Evolutionary conservation across 1,140 invertebrate genomes (phyloP).

Genomic region (Andrena cerasifolii): DNA sequence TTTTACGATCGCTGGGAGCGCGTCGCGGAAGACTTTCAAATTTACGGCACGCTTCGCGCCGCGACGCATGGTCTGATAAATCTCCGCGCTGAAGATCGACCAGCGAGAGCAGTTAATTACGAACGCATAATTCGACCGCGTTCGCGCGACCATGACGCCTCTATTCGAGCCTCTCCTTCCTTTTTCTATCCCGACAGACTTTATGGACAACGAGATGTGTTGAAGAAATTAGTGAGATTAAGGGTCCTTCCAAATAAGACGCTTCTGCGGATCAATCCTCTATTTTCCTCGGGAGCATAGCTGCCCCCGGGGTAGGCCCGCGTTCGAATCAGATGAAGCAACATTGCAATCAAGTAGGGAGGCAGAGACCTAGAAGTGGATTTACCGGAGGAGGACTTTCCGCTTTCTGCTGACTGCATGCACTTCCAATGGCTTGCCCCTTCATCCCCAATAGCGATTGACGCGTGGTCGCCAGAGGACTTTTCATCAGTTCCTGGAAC

Average conservation of each 20-base stretch:
- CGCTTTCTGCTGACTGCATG: background rate
- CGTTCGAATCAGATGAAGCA: too few species aligned
- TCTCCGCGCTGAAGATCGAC: conserved; percentile 18
- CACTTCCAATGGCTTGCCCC: background rate
- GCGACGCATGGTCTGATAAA: conserved; percentile 12
- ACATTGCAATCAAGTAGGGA: too few species aligned
- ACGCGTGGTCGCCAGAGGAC: conserved; percentile 5
- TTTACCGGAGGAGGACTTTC: background rate
- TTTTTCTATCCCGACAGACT: background rate
- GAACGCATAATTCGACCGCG: background rate
- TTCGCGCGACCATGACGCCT: background rate
- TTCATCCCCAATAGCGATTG: background rate
- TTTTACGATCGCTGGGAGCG: conserved; percentile 53
- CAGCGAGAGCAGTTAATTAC: background rate
- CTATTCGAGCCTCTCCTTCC: background rate
- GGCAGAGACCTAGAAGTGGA: background rate
- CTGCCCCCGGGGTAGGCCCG: too few species aligned
- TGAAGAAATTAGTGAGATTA: too few species aligned
- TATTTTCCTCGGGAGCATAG: too few species aligned
- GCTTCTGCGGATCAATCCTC: too few species aligned
- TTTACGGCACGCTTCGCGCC: conserved; percentile 15
- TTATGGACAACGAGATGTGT: background rate
- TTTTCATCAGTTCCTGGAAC: background rate
- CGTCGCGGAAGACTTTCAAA: background rate
- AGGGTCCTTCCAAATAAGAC: too few species aligned